Conservation (phyloP, 2,113 vertebrate species). For the Chitala chitala region DNA sequence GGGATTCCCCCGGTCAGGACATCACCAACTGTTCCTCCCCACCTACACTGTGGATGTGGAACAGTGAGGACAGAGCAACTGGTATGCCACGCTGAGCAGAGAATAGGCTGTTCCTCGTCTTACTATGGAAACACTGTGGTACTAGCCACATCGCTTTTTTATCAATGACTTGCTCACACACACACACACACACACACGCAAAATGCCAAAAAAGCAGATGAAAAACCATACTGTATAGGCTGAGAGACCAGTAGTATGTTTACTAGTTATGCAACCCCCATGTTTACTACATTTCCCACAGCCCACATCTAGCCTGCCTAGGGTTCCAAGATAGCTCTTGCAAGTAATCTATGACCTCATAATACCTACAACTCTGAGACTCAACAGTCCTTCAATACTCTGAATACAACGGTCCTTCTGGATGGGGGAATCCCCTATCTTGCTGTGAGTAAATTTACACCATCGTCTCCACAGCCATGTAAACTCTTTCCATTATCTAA, state of each 20-base stretch:
- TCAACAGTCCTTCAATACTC: too few relatives aligned
- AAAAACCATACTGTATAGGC: too few relatives aligned
- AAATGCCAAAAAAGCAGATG: too few relatives aligned
- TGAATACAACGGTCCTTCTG: neutral
- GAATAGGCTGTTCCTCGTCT: neutral
- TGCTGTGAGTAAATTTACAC: slow-evolving; percentile 4
- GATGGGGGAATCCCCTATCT: neutral
- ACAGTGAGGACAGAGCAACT: neutral
- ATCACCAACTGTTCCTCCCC: neutral
- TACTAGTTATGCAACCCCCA: too few relatives aligned
- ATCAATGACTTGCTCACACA: too few relatives aligned
- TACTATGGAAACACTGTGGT: neutral
- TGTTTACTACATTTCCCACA: too few relatives aligned
- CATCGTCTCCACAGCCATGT: neutral
- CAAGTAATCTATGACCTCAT: neutral
- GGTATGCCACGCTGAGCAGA: neutral
- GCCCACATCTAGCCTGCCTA: too few relatives aligned
- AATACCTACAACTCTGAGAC: neutral
- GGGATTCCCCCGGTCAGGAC: neutral
- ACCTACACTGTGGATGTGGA: slow-evolving; percentile 3
- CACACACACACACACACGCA: too few relatives aligned
- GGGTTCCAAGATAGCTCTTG: neutral
- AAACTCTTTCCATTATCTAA: neutral
- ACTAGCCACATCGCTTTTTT: too few relatives aligned
- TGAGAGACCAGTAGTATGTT: too few relatives aligned